Evolutionary conservation across 2,113 vertebrate species (phyloP).

Genomic region (Diphyllodes magnificus): DNA sequence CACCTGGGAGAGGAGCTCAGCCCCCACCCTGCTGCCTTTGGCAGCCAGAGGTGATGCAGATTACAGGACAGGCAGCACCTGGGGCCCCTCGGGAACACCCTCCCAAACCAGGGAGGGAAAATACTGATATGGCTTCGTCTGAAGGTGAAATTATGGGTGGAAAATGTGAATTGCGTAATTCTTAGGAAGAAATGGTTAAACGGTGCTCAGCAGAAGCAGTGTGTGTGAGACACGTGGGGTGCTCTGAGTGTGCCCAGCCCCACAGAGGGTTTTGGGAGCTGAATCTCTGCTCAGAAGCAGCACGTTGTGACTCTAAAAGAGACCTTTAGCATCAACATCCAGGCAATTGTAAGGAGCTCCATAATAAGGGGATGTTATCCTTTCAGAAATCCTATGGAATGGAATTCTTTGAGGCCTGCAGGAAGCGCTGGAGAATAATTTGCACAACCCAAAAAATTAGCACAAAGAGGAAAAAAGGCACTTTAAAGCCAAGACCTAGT

Average conservation of each 20-base stretch:
- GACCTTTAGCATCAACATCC: not conserved
- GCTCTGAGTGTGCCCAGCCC: not conserved
- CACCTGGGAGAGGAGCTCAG: not conserved
- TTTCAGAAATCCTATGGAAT: not conserved
- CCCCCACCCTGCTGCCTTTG: not conserved
- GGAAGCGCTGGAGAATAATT: not conserved
- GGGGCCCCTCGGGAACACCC: rapidly evolving
- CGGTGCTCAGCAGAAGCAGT: not conserved
- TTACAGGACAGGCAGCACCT: not conserved
- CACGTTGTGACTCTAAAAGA: not conserved
- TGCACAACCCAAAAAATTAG: not conserved
- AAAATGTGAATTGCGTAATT: rapidly evolving
- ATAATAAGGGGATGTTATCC: not conserved
- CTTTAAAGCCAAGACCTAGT: not conserved
- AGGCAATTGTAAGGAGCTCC: not conserved
- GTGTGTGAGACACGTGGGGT: rapidly evolving
- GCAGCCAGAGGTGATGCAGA: too few species aligned
- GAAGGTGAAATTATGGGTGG: not conserved
- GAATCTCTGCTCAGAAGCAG: not conserved
- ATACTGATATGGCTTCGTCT: rapidly evolving
- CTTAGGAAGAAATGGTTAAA: not conserved
- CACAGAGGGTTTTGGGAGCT: not conserved
- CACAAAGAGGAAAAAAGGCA: not conserved
- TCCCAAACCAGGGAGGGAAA: not conserved
- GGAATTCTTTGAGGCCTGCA: not conserved